Evolutionary conservation across 2,888 invertebrate genomes (phyloP), one percentile per base, ranked within the genome.

Genomic region (Torymus tubicola): DNA sequence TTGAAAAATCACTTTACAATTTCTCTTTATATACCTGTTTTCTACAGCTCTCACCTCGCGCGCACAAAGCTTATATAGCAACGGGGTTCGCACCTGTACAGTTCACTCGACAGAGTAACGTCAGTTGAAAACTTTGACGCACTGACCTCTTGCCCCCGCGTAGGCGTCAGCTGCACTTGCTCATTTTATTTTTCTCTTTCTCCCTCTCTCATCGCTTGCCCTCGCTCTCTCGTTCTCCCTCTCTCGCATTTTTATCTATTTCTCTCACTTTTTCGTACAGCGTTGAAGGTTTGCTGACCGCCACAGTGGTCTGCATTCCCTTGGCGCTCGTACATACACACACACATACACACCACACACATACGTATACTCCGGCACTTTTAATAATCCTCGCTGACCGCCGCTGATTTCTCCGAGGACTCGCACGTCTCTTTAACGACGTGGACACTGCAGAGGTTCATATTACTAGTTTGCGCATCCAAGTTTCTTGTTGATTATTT

Each of bases 401-500:
- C 31, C 11, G 71, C 53, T 68, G 65, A 76, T 76, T 76, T 76
- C 70, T 71, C 80, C 61, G 61, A 80, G 67, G 65, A 68, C 68
- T 65, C 57, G 16, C 52, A 4, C 60, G 14, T 31, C 31, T 60
- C 18, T 73, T 65, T 21, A 13, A 16, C 2, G 21, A 77, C 24
- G 58, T 60, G 16, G 55, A 50, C 18, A n/a, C n/a, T 53, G 13
- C 18, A 14, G 64, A 24, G 42, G 73, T 57, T 31, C 8, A 24
- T 53, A 13, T 63, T 52, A 31, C 50, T 53, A 12, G 24, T 12
- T 42, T 16, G 3, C 24, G 18, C 4, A n/a, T 14, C 16, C 2
- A 8, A 42, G 42, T 8, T 42, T 8, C 8, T 42, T 42, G 8
- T 42, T 42, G 42, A 42, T 42, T 42, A 42, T 42, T 42, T 4